phyloP scores from a whole-genome alignment of 1,140 invertebrate genomes.

The Danaus plexippus region DNA sequence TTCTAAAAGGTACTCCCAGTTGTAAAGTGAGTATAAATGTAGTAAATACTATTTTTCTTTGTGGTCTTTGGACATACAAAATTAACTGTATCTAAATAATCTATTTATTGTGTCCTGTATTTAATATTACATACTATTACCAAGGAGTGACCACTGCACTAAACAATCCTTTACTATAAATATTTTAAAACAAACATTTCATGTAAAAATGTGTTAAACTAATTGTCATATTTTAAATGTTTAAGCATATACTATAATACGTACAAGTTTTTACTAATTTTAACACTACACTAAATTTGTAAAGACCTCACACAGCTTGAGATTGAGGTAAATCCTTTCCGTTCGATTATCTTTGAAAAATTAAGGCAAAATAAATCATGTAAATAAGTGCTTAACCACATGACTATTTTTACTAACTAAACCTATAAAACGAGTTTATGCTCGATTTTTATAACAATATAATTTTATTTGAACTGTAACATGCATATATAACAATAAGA shows the following conservation, averaged over 20 bases:
- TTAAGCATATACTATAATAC: slow-evolving; percentile 28
- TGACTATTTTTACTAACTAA: slow-evolving; percentile 1
- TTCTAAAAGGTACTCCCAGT: slow-evolving; percentile 23
- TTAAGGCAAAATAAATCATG: too few species aligned
- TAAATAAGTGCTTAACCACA: background rate
- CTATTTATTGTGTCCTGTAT: slow-evolving; percentile 16
- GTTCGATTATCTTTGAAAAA: too few species aligned
- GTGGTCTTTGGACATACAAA: slow-evolving; percentile 13
- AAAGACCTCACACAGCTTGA: slow-evolving; percentile 31
- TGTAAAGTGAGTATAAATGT: too few species aligned
- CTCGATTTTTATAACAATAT: background rate
- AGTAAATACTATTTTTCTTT: slow-evolving; percentile 11
- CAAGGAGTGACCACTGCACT: slow-evolving; percentile 19
- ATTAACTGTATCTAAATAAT: slow-evolving; percentile 17
- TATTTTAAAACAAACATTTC: slow-evolving; percentile 15
- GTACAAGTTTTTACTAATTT: slow-evolving; percentile 32
- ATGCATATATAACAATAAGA: slow-evolving; percentile 7
- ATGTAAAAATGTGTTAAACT: slow-evolving; percentile 19
- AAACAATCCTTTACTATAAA: slow-evolving; percentile 20
- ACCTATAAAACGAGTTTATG: background rate
- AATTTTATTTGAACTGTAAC: background rate
- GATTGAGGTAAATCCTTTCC: slow-evolving; percentile 24
- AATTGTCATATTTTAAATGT: slow-evolving; percentile 14
- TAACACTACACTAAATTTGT: slow-evolving; percentile 19
- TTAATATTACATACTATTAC: slow-evolving; percentile 11